Conservation (phyloP, 2,888 invertebrate genomes). For the Romanomermis culicivorax region DNA sequence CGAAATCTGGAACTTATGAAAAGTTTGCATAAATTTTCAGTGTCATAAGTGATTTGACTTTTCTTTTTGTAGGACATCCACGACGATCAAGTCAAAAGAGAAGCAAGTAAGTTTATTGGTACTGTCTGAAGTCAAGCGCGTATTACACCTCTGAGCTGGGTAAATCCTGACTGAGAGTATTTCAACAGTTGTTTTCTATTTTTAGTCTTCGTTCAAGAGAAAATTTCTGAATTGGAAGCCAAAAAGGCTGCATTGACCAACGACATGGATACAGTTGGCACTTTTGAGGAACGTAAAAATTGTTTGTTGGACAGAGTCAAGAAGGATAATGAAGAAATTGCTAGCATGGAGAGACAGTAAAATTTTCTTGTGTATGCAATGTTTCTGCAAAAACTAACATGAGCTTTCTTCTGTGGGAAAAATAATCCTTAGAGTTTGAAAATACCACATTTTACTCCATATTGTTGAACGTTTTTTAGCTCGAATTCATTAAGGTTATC, state of each 20-base stretch:
- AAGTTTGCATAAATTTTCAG: no score
- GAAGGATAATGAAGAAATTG: slow-evolving; percentile 55
- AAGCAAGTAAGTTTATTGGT: slow-evolving; percentile 18
- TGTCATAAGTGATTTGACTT: no score
- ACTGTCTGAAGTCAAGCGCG: background rate
- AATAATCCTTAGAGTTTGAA: no score
- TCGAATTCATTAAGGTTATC: no score
- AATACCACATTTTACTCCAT: no score
- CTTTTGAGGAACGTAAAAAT: slow-evolving; percentile 55
- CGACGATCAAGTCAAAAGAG: slow-evolving; percentile 24
- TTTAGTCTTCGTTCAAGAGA: slow-evolving; percentile 38
- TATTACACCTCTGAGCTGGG: background rate
- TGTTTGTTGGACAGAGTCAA: slow-evolving; percentile 50
- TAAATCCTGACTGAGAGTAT: background rate
- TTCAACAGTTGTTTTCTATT: slow-evolving; percentile 4
- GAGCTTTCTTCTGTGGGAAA: no score
- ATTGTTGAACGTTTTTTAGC: no score
- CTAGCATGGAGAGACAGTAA: slow-evolving; percentile 48
- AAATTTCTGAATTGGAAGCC: slow-evolving; percentile 40
- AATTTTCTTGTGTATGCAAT: slow-evolving; percentile 3
- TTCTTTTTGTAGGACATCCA: slow-evolving; percentile 16
- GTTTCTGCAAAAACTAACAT: slow-evolving; percentile 1
- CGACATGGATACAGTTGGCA: slow-evolving; percentile 46
- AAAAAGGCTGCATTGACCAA: slow-evolving; percentile 44
- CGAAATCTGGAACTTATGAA: no score